A percentile compares a stretch with the other conserved stretches of the same genome.
phyloP scores from a whole-genome alignment of 2,113 vertebrate genomes.

The Atrichornis clamosus region DNA sequence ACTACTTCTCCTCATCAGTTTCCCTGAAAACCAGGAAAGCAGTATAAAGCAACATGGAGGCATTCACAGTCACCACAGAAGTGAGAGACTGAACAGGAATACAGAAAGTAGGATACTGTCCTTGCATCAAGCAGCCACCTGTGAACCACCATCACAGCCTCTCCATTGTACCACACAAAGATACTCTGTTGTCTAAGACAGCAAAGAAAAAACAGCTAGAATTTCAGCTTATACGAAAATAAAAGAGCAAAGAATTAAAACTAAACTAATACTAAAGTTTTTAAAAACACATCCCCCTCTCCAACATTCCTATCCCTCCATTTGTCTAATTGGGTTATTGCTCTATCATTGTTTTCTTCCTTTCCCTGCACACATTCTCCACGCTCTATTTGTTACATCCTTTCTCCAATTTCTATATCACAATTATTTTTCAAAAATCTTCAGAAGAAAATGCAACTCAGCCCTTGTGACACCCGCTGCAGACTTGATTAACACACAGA shows the following conservation, averaged over 20 bases:
- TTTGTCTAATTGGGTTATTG: not conserved
- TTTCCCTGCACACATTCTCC: not conserved
- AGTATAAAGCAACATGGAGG: not conserved
- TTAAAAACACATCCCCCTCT: fast-evolving
- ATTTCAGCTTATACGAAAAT: not conserved
- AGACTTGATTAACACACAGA: not conserved
- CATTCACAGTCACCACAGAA: not conserved
- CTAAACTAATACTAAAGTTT: not conserved
- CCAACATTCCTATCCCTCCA: not conserved
- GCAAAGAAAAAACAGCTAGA: not conserved
- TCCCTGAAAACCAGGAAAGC: fast-evolving
- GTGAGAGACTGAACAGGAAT: not conserved
- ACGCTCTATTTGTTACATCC: not conserved
- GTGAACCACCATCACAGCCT: not conserved
- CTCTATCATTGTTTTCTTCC: not conserved
- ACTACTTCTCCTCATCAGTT: not conserved
- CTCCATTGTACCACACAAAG: not conserved
- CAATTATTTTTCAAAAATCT: not conserved
- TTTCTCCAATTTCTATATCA: not conserved
- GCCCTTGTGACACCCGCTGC: not conserved
- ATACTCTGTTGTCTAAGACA: not conserved
- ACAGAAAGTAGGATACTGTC: not conserved
- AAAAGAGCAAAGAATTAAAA: not conserved
- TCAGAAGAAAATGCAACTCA: not conserved
- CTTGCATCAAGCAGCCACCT: not conserved